Percentiles rank a stretch among this genome's conserved stretches.
phyloP scores from a whole-genome alignment of 1,140 invertebrate species.

The Cylas formicarius region DNA sequence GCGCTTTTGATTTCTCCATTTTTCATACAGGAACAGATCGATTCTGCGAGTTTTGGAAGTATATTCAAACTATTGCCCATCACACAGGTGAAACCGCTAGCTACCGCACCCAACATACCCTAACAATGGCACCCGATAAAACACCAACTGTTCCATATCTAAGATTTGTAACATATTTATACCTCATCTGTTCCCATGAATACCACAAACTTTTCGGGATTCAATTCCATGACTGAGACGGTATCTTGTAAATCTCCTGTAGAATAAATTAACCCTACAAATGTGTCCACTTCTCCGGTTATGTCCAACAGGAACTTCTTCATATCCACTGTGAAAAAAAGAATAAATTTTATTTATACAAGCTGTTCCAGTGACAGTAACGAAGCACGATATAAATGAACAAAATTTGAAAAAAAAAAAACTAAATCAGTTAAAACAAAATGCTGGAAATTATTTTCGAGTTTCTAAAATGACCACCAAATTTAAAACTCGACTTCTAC shows the following conservation, averaged over 20 bases:
- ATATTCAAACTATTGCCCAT: constrained; percentile 33
- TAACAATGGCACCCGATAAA: constrained; percentile 14
- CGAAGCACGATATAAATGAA: neutral
- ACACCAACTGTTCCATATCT: neutral
- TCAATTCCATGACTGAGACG: constrained; percentile 29
- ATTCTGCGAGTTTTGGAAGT: constrained; percentile 33
- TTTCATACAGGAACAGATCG: constrained; percentile 30
- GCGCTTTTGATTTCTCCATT: constrained; percentile 31
- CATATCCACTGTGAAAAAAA: constrained; percentile 36
- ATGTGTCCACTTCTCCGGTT: constrained; percentile 34
- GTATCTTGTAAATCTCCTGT: constrained; percentile 33
- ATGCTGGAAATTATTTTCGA: no score
- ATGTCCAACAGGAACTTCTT: constrained; percentile 33
- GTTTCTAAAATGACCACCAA: constrained; percentile 3
- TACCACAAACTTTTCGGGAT: constrained; percentile 34
- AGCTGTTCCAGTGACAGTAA: no score
- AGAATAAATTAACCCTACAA: constrained; percentile 35
- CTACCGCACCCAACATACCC: constrained; percentile 33
- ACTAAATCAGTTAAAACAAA: no score
- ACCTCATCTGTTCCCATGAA: constrained; percentile 39
- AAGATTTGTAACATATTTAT: neutral
- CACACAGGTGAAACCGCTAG: constrained; percentile 33
- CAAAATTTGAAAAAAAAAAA: constrained; percentile 8
- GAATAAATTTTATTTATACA: constrained; percentile 10
- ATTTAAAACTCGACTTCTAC: no score